Evolutionary conservation across 2,113 vertebrate species (phyloP).

Genomic region (Helogale parvula): DNA sequence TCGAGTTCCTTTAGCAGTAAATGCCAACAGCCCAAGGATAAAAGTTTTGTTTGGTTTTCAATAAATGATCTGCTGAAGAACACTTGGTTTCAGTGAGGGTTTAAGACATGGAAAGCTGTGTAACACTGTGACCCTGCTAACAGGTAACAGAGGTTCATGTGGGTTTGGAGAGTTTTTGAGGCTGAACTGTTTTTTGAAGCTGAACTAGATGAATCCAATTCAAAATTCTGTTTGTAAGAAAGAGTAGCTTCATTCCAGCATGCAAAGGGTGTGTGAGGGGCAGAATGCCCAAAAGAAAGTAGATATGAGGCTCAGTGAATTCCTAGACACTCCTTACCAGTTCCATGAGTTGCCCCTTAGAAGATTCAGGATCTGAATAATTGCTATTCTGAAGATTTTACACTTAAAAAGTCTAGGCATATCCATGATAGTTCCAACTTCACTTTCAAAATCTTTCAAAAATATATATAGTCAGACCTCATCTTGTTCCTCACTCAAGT

Average conservation of each 20-base stretch:
- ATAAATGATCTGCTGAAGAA: neutral
- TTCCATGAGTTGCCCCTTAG: neutral
- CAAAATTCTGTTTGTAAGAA: neutral
- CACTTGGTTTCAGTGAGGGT: neutral
- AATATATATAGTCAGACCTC: slow-evolving; percentile 25
- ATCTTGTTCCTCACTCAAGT: slow-evolving; percentile 28
- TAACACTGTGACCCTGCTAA: neutral
- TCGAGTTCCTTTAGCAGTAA: neutral
- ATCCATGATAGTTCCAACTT: slow-evolving; percentile 18
- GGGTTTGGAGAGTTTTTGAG: neutral
- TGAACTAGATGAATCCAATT: slow-evolving; percentile 14
- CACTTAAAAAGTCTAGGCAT: neutral
- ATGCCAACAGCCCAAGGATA: neutral
- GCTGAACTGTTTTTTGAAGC: neutral
- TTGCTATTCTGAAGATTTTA: slow-evolving; percentile 47
- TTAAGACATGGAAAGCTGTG: neutral
- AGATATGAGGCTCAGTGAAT: neutral
- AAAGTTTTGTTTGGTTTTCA: neutral
- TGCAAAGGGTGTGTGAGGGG: neutral
- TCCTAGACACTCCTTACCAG: neutral
- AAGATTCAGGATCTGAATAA: slow-evolving; percentile 62
- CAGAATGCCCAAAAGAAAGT: neutral
- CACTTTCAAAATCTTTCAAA: slow-evolving; percentile 53
- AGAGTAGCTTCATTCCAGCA: neutral
- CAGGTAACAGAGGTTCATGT: neutral